These are phyloP conservation scores for Dynastes grantii DNA, from an alignment of 2,888 invertebrate species.

Conservation along the genomic window DNA sequence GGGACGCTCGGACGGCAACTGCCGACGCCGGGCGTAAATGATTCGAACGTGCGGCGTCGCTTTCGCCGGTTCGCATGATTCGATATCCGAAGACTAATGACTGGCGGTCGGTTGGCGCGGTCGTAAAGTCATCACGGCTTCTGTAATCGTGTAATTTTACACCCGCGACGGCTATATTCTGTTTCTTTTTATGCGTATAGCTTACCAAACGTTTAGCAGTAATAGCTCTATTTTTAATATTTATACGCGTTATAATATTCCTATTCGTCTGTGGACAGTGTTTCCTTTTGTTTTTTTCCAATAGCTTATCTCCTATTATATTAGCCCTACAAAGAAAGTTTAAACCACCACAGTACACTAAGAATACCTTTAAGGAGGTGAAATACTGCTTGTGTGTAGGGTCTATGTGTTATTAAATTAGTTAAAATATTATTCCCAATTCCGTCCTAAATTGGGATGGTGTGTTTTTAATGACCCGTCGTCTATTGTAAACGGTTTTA, in stretches of 20 bases:
- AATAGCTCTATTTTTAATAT: neutral
- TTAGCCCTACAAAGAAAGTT: no score
- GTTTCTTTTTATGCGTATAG: slow-evolving; percentile 4
- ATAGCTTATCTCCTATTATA: no score
- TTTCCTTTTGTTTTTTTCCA: no score
- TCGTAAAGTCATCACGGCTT: slow-evolving; percentile 32
- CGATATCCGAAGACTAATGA: slow-evolving; percentile 10
- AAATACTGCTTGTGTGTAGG: no score
- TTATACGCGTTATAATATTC: neutral
- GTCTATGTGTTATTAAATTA: no score
- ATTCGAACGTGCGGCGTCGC: slow-evolving; percentile 55
- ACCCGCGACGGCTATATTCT: neutral
- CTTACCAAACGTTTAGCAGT: neutral
- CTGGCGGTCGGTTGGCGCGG: neutral
- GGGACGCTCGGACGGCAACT: slow-evolving; percentile 52
- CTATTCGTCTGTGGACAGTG: no score
- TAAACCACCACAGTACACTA: no score
- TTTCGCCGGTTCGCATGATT: slow-evolving; percentile 56
- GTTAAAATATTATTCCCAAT: no score
- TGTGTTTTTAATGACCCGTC: no score
- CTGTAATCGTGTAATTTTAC: slow-evolving; percentile 33
- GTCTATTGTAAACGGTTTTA: no score
- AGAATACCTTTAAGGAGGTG: no score
- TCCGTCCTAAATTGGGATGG: no score
- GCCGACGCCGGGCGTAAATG: slow-evolving; percentile 53